These are phyloP conservation scores for Pogonomyrmex californicus DNA, from an alignment of 1,140 invertebrate species.

Conservation along the genomic window DNA sequence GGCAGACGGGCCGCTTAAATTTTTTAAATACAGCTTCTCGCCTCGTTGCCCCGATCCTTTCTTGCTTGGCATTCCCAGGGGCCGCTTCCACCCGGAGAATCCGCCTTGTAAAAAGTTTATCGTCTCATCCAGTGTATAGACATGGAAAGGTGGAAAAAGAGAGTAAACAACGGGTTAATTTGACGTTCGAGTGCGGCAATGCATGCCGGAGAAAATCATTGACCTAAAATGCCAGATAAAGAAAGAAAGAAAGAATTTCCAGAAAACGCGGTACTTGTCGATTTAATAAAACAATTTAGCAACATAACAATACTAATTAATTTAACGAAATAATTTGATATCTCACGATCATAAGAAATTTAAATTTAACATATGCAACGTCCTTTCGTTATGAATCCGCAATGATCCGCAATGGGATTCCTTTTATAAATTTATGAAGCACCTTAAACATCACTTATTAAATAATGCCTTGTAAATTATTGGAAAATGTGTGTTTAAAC, in stretches of 20 bases:
- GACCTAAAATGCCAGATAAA: neutral
- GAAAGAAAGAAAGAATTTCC: neutral
- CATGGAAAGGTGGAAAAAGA: neutral
- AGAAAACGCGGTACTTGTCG: neutral
- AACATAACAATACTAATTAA: neutral
- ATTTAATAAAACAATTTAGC: constrained; percentile 20
- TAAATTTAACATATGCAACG: neutral
- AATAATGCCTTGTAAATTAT: constrained; percentile 20
- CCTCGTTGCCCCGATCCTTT: constrained; percentile 58
- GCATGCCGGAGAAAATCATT: constrained; percentile 9
- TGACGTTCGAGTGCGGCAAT: neutral
- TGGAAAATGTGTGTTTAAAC: neutral
- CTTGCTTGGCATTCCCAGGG: constrained; percentile 35
- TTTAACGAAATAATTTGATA: constrained; percentile 29
- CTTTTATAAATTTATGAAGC: neutral
- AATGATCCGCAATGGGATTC: neutral
- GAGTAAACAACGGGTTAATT: constrained; percentile 23
- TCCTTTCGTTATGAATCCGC: neutral
- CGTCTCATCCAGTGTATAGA: constrained; percentile 25
- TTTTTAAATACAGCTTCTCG: constrained; percentile 69
- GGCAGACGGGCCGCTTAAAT: constrained; percentile 60
- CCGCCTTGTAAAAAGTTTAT: constrained; percentile 43
- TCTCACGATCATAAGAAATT: neutral
- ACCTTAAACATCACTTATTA: neutral
- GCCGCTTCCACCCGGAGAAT: constrained; percentile 35